Conservation (phyloP, 2,113 vertebrate genomes). For the Taurulus bubalis region DNA sequence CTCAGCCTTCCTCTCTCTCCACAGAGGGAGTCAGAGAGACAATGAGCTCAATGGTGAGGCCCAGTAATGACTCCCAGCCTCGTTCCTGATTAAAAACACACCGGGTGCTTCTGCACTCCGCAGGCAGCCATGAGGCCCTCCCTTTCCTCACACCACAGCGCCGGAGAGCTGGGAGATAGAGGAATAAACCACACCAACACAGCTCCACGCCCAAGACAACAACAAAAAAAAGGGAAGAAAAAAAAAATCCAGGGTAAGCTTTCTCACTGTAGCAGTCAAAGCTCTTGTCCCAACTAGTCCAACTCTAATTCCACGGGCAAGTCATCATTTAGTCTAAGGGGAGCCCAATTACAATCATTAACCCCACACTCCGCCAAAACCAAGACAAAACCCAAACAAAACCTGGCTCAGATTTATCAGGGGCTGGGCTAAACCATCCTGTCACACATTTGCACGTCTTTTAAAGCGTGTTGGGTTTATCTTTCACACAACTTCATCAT, state of each 20-base stretch:
- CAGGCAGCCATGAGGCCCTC: slow-evolving; percentile 73
- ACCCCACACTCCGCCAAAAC: slow-evolving; percentile 46
- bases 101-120: slow-evolving; percentile 85
- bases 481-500: slow-evolving; percentile 13
- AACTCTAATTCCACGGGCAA: slow-evolving; percentile 41
- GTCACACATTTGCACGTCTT: slow-evolving; percentile 20
- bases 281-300: slow-evolving; percentile 51
- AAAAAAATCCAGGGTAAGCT: slow-evolving; percentile 26
- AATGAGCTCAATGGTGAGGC: slow-evolving; percentile 81
- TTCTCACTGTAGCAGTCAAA: slow-evolving; percentile 35
- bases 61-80: slow-evolving; percentile 84
- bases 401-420: slow-evolving; percentile 3
- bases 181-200: slow-evolving; percentile 37
- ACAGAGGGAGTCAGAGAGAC: slow-evolving; percentile 76
- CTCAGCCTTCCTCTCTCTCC: slow-evolving; percentile 49
- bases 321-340: slow-evolving; percentile 48
- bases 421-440: slow-evolving; percentile 12
- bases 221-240: slow-evolving; percentile 6
- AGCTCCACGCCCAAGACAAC: slow-evolving; percentile 42
- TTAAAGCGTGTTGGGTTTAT: slow-evolving; percentile 11
- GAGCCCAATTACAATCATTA: slow-evolving; percentile 47
- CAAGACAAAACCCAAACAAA: slow-evolving; percentile 47
- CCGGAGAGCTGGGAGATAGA: slow-evolving; percentile 45
- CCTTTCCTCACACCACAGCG: slow-evolving; percentile 55
- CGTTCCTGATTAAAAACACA: slow-evolving; percentile 88